These are phyloP conservation scores for Synergus umbraculus DNA, from an alignment of 2,888 invertebrate genomes.

Conservation along the genomic window DNA sequence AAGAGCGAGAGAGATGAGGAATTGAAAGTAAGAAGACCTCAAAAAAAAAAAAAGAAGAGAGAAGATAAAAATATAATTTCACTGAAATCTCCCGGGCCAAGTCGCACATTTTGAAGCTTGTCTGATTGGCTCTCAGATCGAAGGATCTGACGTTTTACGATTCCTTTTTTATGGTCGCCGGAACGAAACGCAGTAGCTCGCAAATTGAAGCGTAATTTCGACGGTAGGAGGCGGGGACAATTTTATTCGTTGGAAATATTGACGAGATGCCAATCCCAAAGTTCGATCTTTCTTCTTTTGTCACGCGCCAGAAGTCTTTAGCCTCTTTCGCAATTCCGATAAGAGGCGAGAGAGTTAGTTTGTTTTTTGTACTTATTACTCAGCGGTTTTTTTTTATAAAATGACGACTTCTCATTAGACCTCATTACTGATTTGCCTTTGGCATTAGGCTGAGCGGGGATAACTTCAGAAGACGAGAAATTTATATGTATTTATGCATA, in stretches of 20 bases:
- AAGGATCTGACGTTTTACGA: slow-evolving; percentile 58
- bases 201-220: slow-evolving; percentile 56
- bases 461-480: background rate
- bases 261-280: slow-evolving; percentile 20
- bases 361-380: slow-evolving; percentile 3
- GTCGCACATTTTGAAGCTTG: slow-evolving; percentile 4
- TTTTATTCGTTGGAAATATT: slow-evolving; percentile 34
- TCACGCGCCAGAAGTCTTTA: background rate
- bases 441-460: background rate
- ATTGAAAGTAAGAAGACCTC: background rate
- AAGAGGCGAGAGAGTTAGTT: background rate
- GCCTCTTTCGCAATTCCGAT: slow-evolving; percentile 14
- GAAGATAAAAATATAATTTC: background rate
- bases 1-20: background rate
- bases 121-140: slow-evolving; percentile 54
- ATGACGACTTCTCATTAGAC: background rate
- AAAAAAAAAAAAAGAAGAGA: background rate
- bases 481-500: background rate
- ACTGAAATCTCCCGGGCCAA: background rate
- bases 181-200: slow-evolving; percentile 55
- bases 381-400: background rate
- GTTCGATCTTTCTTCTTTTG: background rate
- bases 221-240: background rate
- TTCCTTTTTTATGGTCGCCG: slow-evolving; percentile 58
- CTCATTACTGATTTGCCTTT: background rate